Conservation (phyloP, 2,888 invertebrate species). For the Lasioglossum lativentre region DNA sequence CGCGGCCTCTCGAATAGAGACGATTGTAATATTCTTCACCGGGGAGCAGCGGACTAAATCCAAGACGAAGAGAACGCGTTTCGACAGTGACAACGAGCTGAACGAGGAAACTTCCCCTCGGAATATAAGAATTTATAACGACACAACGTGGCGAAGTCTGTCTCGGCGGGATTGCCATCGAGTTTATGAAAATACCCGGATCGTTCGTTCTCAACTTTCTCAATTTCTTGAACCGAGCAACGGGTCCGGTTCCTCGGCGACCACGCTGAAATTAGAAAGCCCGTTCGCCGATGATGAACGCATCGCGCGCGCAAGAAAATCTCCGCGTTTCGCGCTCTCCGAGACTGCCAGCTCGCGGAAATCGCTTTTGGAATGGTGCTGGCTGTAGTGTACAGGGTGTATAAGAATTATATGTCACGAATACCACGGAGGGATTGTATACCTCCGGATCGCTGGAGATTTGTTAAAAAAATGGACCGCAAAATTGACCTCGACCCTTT, state of each 20-base stretch:
- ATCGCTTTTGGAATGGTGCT: neutral
- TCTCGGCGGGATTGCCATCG: constrained; percentile 28
- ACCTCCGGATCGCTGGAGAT: too few relatives aligned
- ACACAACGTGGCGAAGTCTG: constrained; percentile 8
- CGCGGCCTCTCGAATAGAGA: neutral
- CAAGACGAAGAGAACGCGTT: neutral
- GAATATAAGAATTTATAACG: constrained; percentile 31
- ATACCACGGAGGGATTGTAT: too few relatives aligned
- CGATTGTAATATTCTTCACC: neutral
- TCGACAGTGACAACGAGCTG: constrained; percentile 18
- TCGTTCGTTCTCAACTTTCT: constrained; percentile 16
- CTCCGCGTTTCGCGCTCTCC: neutral
- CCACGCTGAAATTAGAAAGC: constrained; percentile 4
- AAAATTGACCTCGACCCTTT: too few relatives aligned
- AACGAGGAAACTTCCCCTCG: constrained; percentile 21
- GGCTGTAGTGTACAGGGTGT: too few relatives aligned
- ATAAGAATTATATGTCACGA: too few relatives aligned
- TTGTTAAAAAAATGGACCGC: too few relatives aligned
- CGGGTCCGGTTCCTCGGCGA: neutral
- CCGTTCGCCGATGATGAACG: neutral
- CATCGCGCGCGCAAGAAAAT: neutral
- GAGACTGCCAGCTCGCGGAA: neutral
- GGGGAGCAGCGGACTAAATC: neutral
- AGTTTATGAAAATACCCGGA: constrained; percentile 34
- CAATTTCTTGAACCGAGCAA: constrained; percentile 6